A percentile compares a stretch with the other conserved stretches of the same genome.
Evolutionary conservation across 2,888 invertebrate species (phyloP).

Genomic region (Asteroscopus sphinx): DNA sequence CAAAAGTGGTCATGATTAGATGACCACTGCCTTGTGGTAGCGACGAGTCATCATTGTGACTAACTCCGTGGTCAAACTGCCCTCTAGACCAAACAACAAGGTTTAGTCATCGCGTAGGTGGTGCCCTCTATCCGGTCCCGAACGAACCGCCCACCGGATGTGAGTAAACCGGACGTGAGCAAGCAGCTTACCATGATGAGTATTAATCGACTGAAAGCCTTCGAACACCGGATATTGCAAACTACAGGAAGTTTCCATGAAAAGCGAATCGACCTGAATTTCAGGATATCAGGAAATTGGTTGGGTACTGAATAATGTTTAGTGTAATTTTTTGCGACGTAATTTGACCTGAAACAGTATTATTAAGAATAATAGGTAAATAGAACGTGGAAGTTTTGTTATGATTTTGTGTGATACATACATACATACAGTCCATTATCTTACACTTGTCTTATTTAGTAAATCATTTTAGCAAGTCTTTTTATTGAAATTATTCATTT

Average conservation of each 20-base stretch:
- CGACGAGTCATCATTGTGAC: slow-evolving; percentile 23
- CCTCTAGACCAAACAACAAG: slow-evolving; percentile 18
- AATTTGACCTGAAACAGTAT: slow-evolving; percentile 6
- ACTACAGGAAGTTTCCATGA: slow-evolving; percentile 66
- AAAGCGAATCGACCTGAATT: slow-evolving; percentile 63
- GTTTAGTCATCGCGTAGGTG: slow-evolving; percentile 34
- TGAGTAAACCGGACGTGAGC: slow-evolving; percentile 71
- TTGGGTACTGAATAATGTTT: slow-evolving; percentile 52
- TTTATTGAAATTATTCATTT: too few relatives aligned
- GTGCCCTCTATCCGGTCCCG: slow-evolving; percentile 31
- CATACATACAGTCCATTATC: too few relatives aligned
- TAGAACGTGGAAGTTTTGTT: too few relatives aligned
- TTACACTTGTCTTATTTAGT: too few relatives aligned
- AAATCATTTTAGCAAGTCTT: too few relatives aligned
- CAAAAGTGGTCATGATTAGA: too few relatives aligned
- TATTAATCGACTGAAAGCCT: slow-evolving; percentile 83
- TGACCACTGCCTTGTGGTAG: too few relatives aligned
- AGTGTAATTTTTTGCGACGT: slow-evolving; percentile 9
- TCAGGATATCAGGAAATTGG: slow-evolving; percentile 74
- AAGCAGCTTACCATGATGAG: slow-evolving; percentile 61
- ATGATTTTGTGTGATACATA: too few relatives aligned
- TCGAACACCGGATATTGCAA: slow-evolving; percentile 80
- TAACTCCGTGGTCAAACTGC: slow-evolving; percentile 19
- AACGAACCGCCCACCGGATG: slow-evolving; percentile 54
- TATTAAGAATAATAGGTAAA: too few relatives aligned